These are phyloP conservation scores for Malurus splendens DNA, from an alignment of 2,797 vertebrate genomes.

Conservation along the genomic window DNA sequence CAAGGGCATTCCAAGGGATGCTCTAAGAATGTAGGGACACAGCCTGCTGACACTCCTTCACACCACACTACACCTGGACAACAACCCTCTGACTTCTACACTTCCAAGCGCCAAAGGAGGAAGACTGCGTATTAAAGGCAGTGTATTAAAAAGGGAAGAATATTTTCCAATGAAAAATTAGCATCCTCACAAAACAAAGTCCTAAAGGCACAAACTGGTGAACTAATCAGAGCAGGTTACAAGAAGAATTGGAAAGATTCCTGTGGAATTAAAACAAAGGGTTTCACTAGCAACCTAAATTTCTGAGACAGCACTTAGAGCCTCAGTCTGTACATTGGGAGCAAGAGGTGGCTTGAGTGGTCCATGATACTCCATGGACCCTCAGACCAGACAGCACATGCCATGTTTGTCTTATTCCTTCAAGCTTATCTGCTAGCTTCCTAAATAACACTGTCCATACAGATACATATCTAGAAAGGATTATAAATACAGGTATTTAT, in stretches of 20 bases:
- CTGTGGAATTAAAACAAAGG: neutral
- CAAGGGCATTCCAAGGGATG: neutral
- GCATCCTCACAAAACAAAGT: constrained; percentile 18
- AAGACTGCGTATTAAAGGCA: constrained; percentile 40
- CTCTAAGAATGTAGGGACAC: neutral
- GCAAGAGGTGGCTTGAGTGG: neutral
- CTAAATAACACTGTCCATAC: constrained; percentile 1
- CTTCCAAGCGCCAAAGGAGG: neutral
- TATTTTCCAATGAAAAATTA: neutral
- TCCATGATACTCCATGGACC: neutral
- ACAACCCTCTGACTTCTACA: neutral
- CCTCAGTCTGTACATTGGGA: neutral
- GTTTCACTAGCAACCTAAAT: neutral
- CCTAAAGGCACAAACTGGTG: constrained; percentile 54
- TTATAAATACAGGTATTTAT: constrained; percentile 27
- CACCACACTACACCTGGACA: neutral
- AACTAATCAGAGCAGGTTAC: neutral
- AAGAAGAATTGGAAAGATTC: neutral
- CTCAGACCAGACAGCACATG: neutral
- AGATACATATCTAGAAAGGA: constrained; percentile 21
- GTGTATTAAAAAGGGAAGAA: constrained; percentile 10
- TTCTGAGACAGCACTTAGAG: neutral
- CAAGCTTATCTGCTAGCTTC: neutral
- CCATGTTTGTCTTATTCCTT: neutral
- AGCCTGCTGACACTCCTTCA: neutral